Percentiles rank a stretch among this genome's conserved stretches.
Conservation (phyloP, 2,797 vertebrate genomes). For the Sarcoramphus papa region DNA sequence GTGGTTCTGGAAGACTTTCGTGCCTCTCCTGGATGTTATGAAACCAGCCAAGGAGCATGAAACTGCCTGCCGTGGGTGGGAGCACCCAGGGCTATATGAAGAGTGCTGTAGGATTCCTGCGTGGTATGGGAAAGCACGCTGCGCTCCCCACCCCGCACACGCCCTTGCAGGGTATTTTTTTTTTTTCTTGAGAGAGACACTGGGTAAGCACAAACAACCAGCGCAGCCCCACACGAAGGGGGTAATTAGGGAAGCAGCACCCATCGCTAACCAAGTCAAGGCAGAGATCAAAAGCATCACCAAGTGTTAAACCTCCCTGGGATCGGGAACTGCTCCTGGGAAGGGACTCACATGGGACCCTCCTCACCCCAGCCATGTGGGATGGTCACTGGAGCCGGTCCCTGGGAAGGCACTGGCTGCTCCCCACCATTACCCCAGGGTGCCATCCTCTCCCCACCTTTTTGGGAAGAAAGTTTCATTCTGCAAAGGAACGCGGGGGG, state of each 20-base stretch:
- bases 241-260: slow-evolving; percentile 33
- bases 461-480: neutral
- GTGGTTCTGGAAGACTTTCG: neutral
- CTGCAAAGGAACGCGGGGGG: neutral
- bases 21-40: slow-evolving; percentile 39
- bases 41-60: slow-evolving; percentile 41
- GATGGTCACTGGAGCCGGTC: fast-evolving
- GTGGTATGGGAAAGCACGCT: slow-evolving; percentile 15
- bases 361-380: fast-evolving
- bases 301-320: neutral
- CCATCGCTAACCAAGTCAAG: neutral
- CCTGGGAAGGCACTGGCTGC: neutral
- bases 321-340: neutral
- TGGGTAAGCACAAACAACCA: neutral
- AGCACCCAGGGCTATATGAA: slow-evolving; percentile 50
- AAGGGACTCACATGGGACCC: neutral
- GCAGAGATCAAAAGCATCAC: slow-evolving; percentile 30
- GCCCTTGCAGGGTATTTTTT: neutral
- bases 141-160: slow-evolving; percentile 32
- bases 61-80: slow-evolving; percentile 47
- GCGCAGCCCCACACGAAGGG: neutral
- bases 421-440: fast-evolving
- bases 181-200: neutral
- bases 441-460: neutral
- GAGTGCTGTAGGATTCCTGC: neutral